Percentiles rank a stretch among this genome's conserved stretches.
Evolutionary conservation across 2,113 vertebrate genomes (phyloP).

Genomic region (Megaceryle maxima): DNA sequence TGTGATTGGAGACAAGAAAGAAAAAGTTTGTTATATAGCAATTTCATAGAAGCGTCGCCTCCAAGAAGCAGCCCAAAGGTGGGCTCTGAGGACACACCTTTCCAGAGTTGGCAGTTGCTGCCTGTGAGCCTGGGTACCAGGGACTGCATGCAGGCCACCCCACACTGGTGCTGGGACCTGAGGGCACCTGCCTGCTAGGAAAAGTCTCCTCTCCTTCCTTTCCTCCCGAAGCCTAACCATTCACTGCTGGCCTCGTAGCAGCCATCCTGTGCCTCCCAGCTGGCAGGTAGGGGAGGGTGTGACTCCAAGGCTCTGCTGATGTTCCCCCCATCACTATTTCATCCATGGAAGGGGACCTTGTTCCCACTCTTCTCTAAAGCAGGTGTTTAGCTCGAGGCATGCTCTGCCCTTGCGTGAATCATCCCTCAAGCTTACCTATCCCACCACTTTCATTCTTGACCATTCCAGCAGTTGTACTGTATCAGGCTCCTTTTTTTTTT

Average conservation of each 20-base stretch:
- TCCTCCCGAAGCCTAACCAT: not conserved
- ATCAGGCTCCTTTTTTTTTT: no score
- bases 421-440: not conserved
- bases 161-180: rapidly evolving
- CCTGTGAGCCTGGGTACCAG: rapidly evolving
- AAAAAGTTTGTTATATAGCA: not conserved
- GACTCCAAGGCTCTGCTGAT: not conserved
- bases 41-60: not conserved
- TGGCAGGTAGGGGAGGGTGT: not conserved
- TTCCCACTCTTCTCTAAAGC: not conserved
- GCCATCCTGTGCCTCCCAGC: not conserved
- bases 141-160: rapidly evolving
- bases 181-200: not conserved
- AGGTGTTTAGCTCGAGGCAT: rapidly evolving
- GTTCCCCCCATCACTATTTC: rapidly evolving
- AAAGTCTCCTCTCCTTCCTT: not conserved
- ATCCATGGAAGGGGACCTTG: no score
- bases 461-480: rapidly evolving
- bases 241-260: not conserved
- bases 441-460: not conserved
- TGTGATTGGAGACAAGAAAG: not conserved
- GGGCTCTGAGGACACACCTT: not conserved
- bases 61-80: rapidly evolving
- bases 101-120: not conserved
- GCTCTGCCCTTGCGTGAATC: not conserved